Conservation (phyloP, 1,140 invertebrate species). For the Nomia melanderi region DNA sequence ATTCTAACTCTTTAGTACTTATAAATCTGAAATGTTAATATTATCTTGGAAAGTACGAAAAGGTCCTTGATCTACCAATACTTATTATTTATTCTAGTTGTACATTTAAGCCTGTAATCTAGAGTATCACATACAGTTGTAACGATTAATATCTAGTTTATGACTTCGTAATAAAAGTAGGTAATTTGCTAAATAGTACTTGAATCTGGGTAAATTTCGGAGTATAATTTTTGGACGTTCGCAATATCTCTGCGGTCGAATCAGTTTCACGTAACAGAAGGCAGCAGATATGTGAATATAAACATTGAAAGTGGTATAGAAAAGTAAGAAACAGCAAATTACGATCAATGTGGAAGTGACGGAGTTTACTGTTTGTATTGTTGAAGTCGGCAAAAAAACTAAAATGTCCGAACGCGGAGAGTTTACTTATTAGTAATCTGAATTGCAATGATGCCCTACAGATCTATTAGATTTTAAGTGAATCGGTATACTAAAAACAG, state of each 20-base stretch:
- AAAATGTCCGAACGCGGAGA: constrained; percentile 49
- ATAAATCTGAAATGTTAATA: constrained; percentile 55
- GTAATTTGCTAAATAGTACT: constrained; percentile 41
- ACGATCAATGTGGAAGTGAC: constrained; percentile 4
- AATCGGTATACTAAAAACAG: constrained; percentile 10
- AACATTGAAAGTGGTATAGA: constrained; percentile 25
- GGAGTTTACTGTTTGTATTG: constrained; percentile 58
- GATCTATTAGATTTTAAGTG: constrained; percentile 60
- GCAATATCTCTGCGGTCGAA: constrained; percentile 26
- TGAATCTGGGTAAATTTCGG: constrained; percentile 18
- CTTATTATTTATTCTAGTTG: constrained; percentile 71
- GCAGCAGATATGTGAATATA: constrained; percentile 15
- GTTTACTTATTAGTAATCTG: constrained; percentile 52
- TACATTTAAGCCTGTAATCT: constrained; percentile 58
- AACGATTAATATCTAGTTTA: constrained; percentile 49
- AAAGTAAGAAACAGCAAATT: not conserved
- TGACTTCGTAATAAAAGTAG: constrained; percentile 56
- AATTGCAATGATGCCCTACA: constrained; percentile 59
- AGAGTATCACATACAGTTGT: constrained; percentile 42
- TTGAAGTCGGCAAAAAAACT: constrained; percentile 53
- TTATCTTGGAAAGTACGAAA: constrained; percentile 66
- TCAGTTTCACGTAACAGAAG: constrained; percentile 30
- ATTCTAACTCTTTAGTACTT: constrained; percentile 62
- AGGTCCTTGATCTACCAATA: constrained; percentile 61
- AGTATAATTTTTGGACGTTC: constrained; percentile 26